phyloP scores from a whole-genome alignment of 2,113 vertebrate species.

The Anguilla japonica region DNA sequence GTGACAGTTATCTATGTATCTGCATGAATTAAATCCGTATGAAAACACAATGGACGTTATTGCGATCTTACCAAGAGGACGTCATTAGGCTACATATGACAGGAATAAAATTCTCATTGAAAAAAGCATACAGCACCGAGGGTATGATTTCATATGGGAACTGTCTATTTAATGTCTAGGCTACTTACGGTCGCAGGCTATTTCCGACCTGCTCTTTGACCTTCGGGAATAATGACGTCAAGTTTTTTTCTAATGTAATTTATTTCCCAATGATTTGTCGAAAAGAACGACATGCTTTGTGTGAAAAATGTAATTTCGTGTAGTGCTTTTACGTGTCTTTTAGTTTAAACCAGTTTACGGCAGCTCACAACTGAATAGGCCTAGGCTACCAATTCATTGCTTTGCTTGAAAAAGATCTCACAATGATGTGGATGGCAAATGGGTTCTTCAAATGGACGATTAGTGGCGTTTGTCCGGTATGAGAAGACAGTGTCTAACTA shows the following conservation, averaged over 20 bases:
- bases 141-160: background rate
- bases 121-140: background rate
- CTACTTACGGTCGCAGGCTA: background rate
- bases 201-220: background rate
- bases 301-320: background rate
- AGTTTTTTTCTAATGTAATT: background rate
- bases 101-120: constrained; percentile 1
- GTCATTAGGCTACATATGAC: background rate
- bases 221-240: background rate
- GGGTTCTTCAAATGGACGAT: background rate
- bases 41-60: constrained; percentile 13
- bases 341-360: constrained; percentile 11
- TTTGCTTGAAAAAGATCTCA: constrained; percentile 12
- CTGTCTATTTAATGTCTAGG: background rate
- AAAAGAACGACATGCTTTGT: background rate
- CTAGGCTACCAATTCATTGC: constrained; percentile 1
- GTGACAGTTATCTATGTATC: constrained; percentile 35
- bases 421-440: constrained; percentile 2
- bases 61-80: constrained; percentile 11
- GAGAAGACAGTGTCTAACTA: background rate
- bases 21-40: constrained; percentile 26
- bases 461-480: background rate
- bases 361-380: background rate
- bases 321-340: background rate
- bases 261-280: background rate